phyloP scores from a whole-genome alignment of 2,113 vertebrate genomes.

The Takifugu flavidus region DNA sequence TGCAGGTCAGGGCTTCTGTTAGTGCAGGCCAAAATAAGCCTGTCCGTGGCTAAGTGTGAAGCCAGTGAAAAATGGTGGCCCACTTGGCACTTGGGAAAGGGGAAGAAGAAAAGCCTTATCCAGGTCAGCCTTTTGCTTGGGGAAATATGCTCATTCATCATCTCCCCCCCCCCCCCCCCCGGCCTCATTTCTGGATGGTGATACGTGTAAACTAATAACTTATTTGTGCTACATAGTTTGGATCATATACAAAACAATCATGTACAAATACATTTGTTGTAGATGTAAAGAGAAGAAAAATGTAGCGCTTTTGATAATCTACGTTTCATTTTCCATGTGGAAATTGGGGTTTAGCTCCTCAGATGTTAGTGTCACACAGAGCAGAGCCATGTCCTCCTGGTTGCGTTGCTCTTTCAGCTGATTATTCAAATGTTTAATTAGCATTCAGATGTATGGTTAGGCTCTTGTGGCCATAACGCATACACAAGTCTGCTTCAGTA shows the following conservation, averaged over 20 bases:
- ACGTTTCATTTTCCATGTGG: slow-evolving; percentile 53
- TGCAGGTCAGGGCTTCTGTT: slow-evolving; percentile 57
- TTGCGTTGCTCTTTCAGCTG: slow-evolving; percentile 36
- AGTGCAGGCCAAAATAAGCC: slow-evolving; percentile 77
- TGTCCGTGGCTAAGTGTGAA: slow-evolving; percentile 88
- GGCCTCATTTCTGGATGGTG: slow-evolving; percentile 94
- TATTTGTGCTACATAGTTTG: slow-evolving; percentile 78
- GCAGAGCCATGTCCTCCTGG: not conserved
- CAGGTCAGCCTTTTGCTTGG: slow-evolving; percentile 93
- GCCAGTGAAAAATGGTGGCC: slow-evolving; percentile 92
- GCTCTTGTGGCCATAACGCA: slow-evolving; percentile 53
- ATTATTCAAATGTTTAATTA: slow-evolving; percentile 71
- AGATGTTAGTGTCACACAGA: slow-evolving; percentile 11
- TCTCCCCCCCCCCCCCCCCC: slow-evolving; percentile 67
- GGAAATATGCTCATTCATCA: slow-evolving; percentile 90
- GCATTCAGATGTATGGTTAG: slow-evolving; percentile 56
- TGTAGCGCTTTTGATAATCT: not conserved
- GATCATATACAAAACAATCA: slow-evolving; percentile 75
- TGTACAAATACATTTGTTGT: slow-evolving; percentile 57
- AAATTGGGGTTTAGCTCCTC: slow-evolving; percentile 26
- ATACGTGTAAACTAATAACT: slow-evolving; percentile 87
- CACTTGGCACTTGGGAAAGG: slow-evolving; percentile 79
- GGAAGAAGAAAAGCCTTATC: slow-evolving; percentile 75
- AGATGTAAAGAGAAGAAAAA: not conserved
- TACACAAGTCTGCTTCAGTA: slow-evolving; percentile 54